Conservation (phyloP, 2,888 invertebrate species). For the Drosophila acutilabella region DNA sequence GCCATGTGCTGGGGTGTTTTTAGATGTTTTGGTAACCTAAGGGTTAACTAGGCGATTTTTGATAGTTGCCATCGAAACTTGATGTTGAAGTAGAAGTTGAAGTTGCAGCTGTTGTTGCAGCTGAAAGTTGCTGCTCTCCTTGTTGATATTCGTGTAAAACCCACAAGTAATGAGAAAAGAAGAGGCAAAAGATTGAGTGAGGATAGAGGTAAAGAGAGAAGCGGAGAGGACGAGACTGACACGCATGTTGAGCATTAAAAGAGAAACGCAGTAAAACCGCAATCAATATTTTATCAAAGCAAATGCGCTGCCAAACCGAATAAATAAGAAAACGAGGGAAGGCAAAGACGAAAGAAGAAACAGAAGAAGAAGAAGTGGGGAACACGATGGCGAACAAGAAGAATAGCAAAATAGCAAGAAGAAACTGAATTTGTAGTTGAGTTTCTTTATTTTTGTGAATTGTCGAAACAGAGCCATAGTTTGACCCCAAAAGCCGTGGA, state of each 20-base stretch:
- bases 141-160: conserved; percentile 28
- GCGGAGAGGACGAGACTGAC: conserved; percentile 38
- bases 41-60: conserved; percentile 55
- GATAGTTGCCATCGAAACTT: conserved; percentile 51
- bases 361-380: background rate
- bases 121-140: conserved; percentile 17
- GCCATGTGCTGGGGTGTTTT: background rate
- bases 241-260: conserved; percentile 69
- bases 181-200: background rate
- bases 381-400: conserved; percentile 7
- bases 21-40: background rate
- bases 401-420: conserved; percentile 1
- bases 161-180: conserved; percentile 57
- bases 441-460: conserved; percentile 24
- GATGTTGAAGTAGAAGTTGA: conserved; percentile 28
- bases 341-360: background rate
- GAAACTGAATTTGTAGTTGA: conserved; percentile 38
- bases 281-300: conserved; percentile 80
- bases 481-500: conserved; percentile 28
- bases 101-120: conserved; percentile 26
- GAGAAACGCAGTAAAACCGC: conserved; percentile 56
- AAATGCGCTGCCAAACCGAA: conserved; percentile 40
- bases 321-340: conserved; percentile 34
- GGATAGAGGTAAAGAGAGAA: background rate
- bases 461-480: conserved; percentile 37